Percentiles rank a stretch among this genome's conserved stretches.
phyloP scores from a whole-genome alignment of 1,140 invertebrate species.

The Scaptomyza montana region DNA sequence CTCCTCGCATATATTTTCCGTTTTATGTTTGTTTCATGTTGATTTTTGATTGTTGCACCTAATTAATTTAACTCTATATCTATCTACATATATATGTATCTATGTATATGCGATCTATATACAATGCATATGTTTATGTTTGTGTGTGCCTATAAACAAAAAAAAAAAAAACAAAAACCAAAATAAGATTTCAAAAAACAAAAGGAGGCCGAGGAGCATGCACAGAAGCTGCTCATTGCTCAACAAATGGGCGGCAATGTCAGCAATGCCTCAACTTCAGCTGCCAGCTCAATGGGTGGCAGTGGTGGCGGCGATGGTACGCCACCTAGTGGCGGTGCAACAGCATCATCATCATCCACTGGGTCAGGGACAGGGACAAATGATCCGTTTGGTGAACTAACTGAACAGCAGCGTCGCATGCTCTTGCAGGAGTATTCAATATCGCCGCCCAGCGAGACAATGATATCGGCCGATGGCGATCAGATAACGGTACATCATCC shows the following conservation, averaged over 20 bases:
- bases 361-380: conserved; percentile 1
- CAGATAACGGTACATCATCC: conserved; percentile 83
- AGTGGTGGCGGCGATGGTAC: conserved; percentile 18
- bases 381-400: conserved; percentile 71
- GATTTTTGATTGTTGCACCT: neutral
- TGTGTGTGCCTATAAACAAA: conserved; percentile 15
- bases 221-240: conserved; percentile 81
- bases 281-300: conserved; percentile 4
- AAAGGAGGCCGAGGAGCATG: conserved; percentile 83
- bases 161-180: neutral
- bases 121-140: conserved; percentile 2
- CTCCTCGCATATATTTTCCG: neutral
- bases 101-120: conserved; percentile 13
- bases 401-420: conserved; percentile 75
- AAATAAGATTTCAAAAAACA: conserved; percentile 77
- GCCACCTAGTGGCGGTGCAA: conserved; percentile 16
- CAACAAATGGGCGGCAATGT: conserved; percentile 74
- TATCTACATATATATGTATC: conserved; percentile 20
- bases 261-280: conserved; percentile 46
- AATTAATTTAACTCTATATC: conserved; percentile 13
- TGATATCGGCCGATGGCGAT: conserved; percentile 81
- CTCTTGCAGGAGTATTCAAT: conserved; percentile 78
- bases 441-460: conserved; percentile 78
- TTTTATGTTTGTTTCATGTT: neutral
- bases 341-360: neutral